A percentile compares a stretch with the other conserved stretches of the same genome.
phyloP scores from a whole-genome alignment of 2,797 vertebrate species.

The Rhadinocentrus ornatus region DNA sequence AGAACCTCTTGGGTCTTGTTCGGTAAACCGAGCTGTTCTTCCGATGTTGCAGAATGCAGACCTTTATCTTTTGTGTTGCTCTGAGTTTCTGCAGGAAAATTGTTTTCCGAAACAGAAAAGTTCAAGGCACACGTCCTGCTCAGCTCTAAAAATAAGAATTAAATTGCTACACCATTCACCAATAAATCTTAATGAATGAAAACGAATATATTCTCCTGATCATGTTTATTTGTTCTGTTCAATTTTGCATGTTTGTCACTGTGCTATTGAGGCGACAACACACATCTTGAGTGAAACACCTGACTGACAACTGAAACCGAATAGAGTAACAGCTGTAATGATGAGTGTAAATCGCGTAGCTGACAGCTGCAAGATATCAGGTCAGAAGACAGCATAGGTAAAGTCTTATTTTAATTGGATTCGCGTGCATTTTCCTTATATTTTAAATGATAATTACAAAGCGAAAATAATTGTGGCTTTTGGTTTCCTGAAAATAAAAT shows the following conservation, averaged over 20 bases:
- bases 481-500: background rate
- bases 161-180: constrained; percentile 56
- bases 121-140: constrained; percentile 74
- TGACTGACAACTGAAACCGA: constrained; percentile 16
- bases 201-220: constrained; percentile 60
- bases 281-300: background rate
- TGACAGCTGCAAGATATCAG: constrained; percentile 7
- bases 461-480: background rate
- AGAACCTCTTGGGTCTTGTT: constrained; percentile 38
- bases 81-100: constrained; percentile 40
- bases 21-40: constrained; percentile 76
- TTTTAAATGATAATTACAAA: background rate
- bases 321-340: constrained; percentile 2
- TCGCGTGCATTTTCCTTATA: background rate
- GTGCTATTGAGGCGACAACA: constrained; percentile 27
- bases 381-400: background rate
- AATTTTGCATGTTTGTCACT: constrained; percentile 52
- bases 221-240: constrained; percentile 48
- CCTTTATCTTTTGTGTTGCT: constrained; percentile 33
- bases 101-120: constrained; percentile 38
- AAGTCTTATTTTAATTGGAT: background rate
- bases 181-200: constrained; percentile 75
- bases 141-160: constrained; percentile 78
- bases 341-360: constrained; percentile 24
- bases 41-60: constrained; percentile 32